Conservation (phyloP, 2,888 invertebrate species). For the Norana najaformis region DNA sequence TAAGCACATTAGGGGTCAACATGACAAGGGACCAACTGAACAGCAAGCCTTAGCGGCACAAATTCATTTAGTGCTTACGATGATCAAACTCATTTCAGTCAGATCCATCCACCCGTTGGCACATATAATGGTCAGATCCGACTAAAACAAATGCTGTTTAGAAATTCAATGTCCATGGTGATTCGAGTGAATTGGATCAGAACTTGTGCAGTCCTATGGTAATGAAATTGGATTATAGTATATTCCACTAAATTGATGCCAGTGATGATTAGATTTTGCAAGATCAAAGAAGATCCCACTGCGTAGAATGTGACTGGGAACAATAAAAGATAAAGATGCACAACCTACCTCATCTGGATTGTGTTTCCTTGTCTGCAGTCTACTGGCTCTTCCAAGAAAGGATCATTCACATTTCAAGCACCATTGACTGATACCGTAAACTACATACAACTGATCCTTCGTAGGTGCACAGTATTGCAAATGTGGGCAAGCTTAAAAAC, state of each 20-base stretch:
- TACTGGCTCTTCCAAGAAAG: background rate
- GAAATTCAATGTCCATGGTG: background rate
- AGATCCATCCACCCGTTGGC: background rate
- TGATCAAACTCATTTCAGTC: background rate
- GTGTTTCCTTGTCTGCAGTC: background rate
- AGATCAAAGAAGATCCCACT: background rate
- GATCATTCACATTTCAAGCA: background rate
- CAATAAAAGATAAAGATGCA: background rate
- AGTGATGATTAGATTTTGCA: background rate
- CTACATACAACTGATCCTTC: background rate
- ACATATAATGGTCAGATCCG: background rate
- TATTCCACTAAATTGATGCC: background rate
- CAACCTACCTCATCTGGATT: background rate
- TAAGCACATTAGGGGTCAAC: background rate
- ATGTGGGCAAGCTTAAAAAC: background rate
- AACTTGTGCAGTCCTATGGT: background rate
- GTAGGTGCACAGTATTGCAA: background rate
- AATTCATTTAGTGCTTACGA: background rate
- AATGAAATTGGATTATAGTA: background rate
- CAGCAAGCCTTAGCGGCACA: background rate
- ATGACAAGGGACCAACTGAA: background rate
- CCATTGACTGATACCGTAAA: background rate
- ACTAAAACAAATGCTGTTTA: background rate
- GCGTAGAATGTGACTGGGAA: background rate
- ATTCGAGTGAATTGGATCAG: background rate